phyloP scores from a whole-genome alignment of 2,113 vertebrate genomes.

The Macheiramphus alcinus region DNA sequence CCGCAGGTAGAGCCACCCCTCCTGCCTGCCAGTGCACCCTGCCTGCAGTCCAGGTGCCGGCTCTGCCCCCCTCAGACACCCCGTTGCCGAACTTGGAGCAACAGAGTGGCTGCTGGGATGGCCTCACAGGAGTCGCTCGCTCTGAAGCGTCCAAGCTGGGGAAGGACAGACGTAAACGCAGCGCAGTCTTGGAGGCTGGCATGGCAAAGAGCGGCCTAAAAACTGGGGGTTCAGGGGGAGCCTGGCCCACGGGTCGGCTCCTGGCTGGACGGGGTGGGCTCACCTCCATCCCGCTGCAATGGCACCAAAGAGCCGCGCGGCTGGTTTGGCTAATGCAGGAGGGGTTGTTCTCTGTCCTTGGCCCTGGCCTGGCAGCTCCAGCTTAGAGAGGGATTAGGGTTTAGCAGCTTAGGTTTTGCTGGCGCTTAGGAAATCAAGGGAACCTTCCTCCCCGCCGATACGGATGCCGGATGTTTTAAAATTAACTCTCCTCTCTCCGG shows the following conservation, averaged over 20 bases:
- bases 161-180: accelerated
- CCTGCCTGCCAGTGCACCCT: background rate
- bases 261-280: background rate
- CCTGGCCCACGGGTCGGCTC: accelerated
- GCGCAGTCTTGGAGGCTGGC: accelerated
- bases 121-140: accelerated
- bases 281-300: accelerated
- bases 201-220: background rate
- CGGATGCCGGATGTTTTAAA: background rate
- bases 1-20: background rate
- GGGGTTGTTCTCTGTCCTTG: background rate
- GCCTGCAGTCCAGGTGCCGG: accelerated
- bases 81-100: accelerated
- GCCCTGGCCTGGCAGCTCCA: conserved; percentile 2
- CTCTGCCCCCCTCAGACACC: background rate
- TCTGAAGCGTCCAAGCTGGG: background rate
- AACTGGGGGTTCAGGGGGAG: too few relatives aligned
- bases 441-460: background rate
- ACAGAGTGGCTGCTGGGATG: accelerated
- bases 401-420: conserved; percentile 52
- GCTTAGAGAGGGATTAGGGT: conserved; percentile 25
- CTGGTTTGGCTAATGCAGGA: background rate
- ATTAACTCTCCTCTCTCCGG: conserved; percentile 32
- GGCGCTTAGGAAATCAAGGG: conserved; percentile 11
- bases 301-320: accelerated